Evolutionary conservation across 2,888 invertebrate species (phyloP).

Genomic region (Cosmia trapezina): DNA sequence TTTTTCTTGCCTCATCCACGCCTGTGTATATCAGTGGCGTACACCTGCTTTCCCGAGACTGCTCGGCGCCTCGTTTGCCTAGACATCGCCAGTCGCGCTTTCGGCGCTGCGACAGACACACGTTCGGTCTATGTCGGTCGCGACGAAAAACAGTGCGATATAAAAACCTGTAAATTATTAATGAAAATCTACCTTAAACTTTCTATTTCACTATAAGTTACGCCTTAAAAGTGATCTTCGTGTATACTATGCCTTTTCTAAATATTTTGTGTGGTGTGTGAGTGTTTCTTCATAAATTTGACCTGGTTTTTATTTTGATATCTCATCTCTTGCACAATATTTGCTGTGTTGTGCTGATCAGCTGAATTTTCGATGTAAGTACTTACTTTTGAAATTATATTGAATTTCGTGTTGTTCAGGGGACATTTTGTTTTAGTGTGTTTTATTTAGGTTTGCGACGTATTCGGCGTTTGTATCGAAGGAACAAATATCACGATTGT

Average conservation of each 20-base stretch:
- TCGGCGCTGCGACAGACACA: slow-evolving; percentile 72
- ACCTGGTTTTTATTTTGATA: slow-evolving; percentile 85
- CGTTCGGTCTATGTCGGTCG: slow-evolving; percentile 66
- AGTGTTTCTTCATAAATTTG: slow-evolving; percentile 71
- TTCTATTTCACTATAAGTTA: slow-evolving; percentile 69
- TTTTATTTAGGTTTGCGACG: slow-evolving; percentile 18
- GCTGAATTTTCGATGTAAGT: slow-evolving; percentile 70
- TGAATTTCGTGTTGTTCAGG: slow-evolving; percentile 3
- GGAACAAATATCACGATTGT: slow-evolving; percentile 10
- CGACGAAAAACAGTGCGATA: slow-evolving; percentile 69
- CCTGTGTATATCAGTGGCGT: slow-evolving; percentile 65
- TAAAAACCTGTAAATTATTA: slow-evolving; percentile 75
- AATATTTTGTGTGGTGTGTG: slow-evolving; percentile 63
- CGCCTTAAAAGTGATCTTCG: slow-evolving; percentile 69
- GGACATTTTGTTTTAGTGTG: background rate
- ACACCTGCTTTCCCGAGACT: slow-evolving; percentile 80
- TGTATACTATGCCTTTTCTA: slow-evolving; percentile 62
- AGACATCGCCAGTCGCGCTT: slow-evolving; percentile 79
- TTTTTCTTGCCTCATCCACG: slow-evolving; percentile 65
- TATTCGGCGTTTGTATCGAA: slow-evolving; percentile 5
- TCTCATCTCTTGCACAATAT: slow-evolving; percentile 82
- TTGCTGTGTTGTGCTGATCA: slow-evolving; percentile 65
- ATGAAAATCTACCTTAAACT: slow-evolving; percentile 75
- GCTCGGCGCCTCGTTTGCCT: slow-evolving; percentile 79
- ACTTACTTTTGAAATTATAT: slow-evolving; percentile 45